A percentile compares a stretch with the other conserved stretches of the same genome.
phyloP scores from a whole-genome alignment of 2,113 vertebrate species.

The Pygoscelis adeliae region DNA sequence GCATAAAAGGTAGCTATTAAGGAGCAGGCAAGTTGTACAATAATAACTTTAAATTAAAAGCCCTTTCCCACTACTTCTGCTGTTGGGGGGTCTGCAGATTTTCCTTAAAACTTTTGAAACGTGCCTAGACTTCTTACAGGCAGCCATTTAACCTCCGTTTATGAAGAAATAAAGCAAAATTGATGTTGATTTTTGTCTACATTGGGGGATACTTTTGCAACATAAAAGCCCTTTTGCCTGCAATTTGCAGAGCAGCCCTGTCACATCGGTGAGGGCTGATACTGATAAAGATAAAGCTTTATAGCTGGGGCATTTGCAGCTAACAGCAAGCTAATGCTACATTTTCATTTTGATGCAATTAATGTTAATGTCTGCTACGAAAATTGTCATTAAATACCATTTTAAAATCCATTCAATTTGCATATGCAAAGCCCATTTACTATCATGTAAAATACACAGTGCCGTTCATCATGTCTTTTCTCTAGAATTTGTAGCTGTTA shows the following conservation, averaged over 20 bases:
- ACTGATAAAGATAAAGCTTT: conserved; percentile 83
- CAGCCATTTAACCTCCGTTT: conserved; percentile 82
- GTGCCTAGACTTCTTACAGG: conserved; percentile 44
- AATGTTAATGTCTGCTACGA: conserved; percentile 82
- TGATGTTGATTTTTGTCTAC: conserved; percentile 75
- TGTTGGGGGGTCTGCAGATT: conserved; percentile 2
- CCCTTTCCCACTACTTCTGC: neutral
- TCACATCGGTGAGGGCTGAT: conserved; percentile 57
- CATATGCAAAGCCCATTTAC: conserved; percentile 83
- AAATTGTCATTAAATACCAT: conserved; percentile 88
- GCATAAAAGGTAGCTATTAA: conserved; percentile 62
- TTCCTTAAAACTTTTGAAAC: conserved; percentile 3
- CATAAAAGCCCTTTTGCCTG: conserved; percentile 80
- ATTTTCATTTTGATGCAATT: conserved; percentile 84
- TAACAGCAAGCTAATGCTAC: conserved; percentile 82
- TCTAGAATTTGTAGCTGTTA: conserved; percentile 57
- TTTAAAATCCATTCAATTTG: conserved; percentile 89
- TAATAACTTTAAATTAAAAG: conserved; percentile 73
- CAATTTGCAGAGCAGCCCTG: conserved; percentile 74
- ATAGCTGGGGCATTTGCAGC: conserved; percentile 71
- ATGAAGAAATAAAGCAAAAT: conserved; percentile 81
- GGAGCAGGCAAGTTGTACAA: neutral
- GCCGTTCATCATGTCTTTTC: conserved; percentile 66
- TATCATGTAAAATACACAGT: conserved; percentile 62
- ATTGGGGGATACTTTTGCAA: conserved; percentile 69